Base-by-base conservation (phyloP, 2,888 invertebrate species). In the Coenonympha arcania region DNA sequence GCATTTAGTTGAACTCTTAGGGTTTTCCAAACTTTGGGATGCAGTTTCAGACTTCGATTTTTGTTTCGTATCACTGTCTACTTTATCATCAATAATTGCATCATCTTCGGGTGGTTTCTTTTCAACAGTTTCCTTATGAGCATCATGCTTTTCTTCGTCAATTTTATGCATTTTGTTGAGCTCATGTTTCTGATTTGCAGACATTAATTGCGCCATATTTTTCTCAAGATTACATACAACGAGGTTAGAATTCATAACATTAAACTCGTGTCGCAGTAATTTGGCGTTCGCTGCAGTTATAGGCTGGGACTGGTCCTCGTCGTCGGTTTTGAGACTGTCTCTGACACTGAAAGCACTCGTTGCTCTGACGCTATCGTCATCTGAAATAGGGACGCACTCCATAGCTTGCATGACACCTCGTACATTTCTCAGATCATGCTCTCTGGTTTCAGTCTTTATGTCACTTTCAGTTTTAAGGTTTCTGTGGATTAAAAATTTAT, bases 241-340 rank as follows among this genome's bases (percentile, higher is more conserved):
- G 0, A 87, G 69, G 57, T 87, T 87, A 0, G 86, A 84, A 56
- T 87, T 85, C 71, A 87, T 76, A 6, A 87, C 76, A 55, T 83
- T 81, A 55, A 81, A 87, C 59, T 87, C 87, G 47, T 87, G 85
- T 15, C 81, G 64, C 2, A 87, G 69, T 28, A 87, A 62, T 62
- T 82, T 84, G 0, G 86, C 87, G 49, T 87, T 81, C 0, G 76
- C 81, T 6, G 79, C 79, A 1, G 84, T 83, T 37, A 87, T 85
- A 3, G 83, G 83, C 51, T 82, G 82, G 2, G 80, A 65, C 50
- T 81, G 82, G 52, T 87, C 87, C 61, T 87, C 87, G 30, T 87
- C 87, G 24, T 87, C 87, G 15, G 87, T 87, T 60, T 85, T 85
- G 1, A 87, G 75, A 49, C 87, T 87, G 54, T 87, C 87, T 54